Conservation (phyloP, 2,113 vertebrate species). For the Alces alces region DNA sequence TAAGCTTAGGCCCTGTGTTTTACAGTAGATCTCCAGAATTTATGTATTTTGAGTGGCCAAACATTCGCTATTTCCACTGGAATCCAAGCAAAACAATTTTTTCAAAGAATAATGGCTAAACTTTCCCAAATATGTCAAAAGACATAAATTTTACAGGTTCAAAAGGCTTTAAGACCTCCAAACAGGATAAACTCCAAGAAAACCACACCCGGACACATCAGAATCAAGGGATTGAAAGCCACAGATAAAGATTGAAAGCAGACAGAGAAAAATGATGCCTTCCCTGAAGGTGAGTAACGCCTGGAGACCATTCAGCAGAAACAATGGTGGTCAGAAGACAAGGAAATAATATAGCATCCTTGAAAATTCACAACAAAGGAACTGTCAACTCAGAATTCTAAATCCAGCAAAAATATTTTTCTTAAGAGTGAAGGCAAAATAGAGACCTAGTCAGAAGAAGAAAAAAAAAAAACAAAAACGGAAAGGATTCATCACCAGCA, state of each 20-base stretch:
- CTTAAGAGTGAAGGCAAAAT: slow-evolving; percentile 6
- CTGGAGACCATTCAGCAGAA: background rate
- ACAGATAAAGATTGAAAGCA: background rate
- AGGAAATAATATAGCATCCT: background rate
- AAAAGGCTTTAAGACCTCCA: background rate
- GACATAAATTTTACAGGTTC: background rate
- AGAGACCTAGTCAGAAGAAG: background rate
- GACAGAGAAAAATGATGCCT: background rate
- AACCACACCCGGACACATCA: background rate
- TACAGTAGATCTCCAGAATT: background rate
- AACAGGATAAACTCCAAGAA: background rate
- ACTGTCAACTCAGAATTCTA: background rate
- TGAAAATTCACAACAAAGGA: background rate
- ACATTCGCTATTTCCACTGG: background rate
- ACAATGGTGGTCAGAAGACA: background rate
- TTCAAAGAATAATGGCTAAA: background rate
- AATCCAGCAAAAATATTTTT: background rate
- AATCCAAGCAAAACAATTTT: background rate
- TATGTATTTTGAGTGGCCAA: background rate
- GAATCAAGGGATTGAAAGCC: background rate
- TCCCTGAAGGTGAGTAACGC: background rate
- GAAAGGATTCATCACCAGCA: background rate
- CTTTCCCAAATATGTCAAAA: background rate
- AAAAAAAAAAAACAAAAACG: background rate
- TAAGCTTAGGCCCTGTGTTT: background rate